Conservation (phyloP, 2,113 vertebrate species). For the Anthoscopus minutus region DNA sequence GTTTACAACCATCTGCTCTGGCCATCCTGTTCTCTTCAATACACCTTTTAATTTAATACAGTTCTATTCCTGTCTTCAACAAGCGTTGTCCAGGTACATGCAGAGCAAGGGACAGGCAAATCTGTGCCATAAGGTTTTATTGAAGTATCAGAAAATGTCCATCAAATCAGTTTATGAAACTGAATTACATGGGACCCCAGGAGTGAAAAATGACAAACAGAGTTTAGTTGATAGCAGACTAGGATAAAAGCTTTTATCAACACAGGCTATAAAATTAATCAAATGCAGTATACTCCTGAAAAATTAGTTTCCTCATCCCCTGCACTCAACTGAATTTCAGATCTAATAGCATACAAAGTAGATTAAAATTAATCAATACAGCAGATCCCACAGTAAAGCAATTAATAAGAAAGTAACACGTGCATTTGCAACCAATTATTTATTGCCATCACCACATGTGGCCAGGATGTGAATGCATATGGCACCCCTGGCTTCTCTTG, state of each 20-base stretch:
- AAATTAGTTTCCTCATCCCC: background rate
- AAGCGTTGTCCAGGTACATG: background rate
- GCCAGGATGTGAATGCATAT: background rate
- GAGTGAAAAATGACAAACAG: constrained; percentile 27
- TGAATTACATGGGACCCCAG: constrained; percentile 6
- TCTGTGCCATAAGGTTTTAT: constrained; percentile 3
- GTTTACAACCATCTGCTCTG: background rate
- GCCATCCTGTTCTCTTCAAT: constrained; percentile 2
- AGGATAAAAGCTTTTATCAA: constrained; percentile 54
- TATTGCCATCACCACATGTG: constrained; percentile 6
- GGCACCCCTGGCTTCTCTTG: constrained; percentile 7
- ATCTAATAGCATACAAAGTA: constrained; percentile 21
- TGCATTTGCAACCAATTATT: constrained; percentile 38
- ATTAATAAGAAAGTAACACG: constrained; percentile 13
- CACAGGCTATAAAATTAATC: constrained; percentile 15
- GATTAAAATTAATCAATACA: constrained; percentile 21
- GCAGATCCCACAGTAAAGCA: constrained; percentile 29
- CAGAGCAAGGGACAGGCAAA: background rate
- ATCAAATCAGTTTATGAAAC: background rate
- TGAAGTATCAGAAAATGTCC: constrained; percentile 18
- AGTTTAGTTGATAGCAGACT: constrained; percentile 35
- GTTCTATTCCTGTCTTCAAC: background rate
- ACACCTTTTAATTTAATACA: constrained; percentile 20
- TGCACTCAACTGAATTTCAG: background rate
- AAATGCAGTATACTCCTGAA: background rate